phyloP scores from a whole-genome alignment of 2,888 invertebrate species.

The Gortyna flavago region DNA sequence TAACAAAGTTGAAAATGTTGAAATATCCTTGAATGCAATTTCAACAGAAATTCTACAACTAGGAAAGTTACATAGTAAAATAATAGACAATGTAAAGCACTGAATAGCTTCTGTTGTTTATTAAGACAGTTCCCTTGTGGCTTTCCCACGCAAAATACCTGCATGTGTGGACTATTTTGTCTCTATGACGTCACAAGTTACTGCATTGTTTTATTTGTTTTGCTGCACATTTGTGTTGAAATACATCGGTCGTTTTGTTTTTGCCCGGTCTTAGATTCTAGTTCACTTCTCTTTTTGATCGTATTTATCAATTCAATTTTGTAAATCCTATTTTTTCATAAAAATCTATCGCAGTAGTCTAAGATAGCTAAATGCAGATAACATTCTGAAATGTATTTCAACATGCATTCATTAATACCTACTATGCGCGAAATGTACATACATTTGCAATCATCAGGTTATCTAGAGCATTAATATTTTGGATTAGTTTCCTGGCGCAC shows the following conservation, averaged over 20 bases:
- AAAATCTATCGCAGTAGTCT: conserved; percentile 19
- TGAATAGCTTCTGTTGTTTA: conserved; percentile 53
- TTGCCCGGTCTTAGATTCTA: conserved; percentile 28
- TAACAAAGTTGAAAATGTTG: conserved; percentile 39
- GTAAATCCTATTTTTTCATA: conserved; percentile 12
- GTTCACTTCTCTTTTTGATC: conserved; percentile 16
- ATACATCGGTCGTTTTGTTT: conserved; percentile 63
- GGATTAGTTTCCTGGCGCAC: conserved; percentile 69
- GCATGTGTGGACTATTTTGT: conserved; percentile 78
- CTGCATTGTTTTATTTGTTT: conserved; percentile 77
- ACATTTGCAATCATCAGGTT: conserved; percentile 74
- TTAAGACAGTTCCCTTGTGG: conserved; percentile 61
- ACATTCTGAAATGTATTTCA: conserved; percentile 42
- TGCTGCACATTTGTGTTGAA: conserved; percentile 74
- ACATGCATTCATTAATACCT: conserved; percentile 29
- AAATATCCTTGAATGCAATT: conserved; percentile 60
- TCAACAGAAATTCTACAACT: conserved; percentile 50
- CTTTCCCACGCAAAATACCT: conserved; percentile 80
- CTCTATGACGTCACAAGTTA: conserved; percentile 73
- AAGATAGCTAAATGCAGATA: conserved; percentile 28
- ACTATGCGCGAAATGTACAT: conserved; percentile 65
- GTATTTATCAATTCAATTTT: conserved; percentile 18
- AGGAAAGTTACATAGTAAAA: conserved; percentile 48
- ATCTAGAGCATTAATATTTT: conserved; percentile 72
- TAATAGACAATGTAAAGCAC: conserved; percentile 50